Percentiles rank a stretch among this genome's conserved stretches.
Evolutionary conservation across 37 sponge, comb jelly and placozoan genomes (phyloP).

Genomic region (Cliona cf. orientalis): DNA sequence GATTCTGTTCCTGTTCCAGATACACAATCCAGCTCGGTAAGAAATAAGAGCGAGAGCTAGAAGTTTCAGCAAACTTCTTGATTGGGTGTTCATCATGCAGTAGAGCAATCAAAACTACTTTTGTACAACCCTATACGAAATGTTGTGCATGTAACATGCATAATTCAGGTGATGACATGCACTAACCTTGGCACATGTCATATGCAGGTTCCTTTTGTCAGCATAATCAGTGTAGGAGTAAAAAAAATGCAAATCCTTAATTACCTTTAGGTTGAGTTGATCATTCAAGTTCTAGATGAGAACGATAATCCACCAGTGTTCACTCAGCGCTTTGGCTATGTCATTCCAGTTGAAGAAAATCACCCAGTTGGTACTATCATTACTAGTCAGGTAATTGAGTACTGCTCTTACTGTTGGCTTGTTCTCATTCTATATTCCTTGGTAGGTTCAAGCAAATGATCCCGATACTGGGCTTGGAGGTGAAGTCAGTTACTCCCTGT

Average conservation of each 20-base stretch:
- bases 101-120: too few species aligned
- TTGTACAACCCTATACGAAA: too few species aligned
- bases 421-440: too few species aligned
- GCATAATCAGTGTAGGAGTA: too few species aligned
- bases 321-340: conserved; percentile 29
- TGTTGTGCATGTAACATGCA: too few species aligned
- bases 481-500: conserved; percentile 30
- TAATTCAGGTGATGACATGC: too few species aligned
- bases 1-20: conserved; percentile 17
- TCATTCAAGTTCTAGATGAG: conserved; percentile 17
- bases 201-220: too few species aligned
- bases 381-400: background rate
- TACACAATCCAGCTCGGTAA: conserved; percentile 23
- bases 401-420: too few species aligned
- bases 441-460: conserved; percentile 31
- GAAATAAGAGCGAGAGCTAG: too few species aligned
- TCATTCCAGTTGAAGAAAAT: conserved; percentile 13
- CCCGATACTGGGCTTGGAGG: conserved; percentile 39
- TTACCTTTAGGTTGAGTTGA: background rate
- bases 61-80: too few species aligned
- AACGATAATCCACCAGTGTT: conserved; percentile 51
- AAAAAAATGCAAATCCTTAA: background rate
- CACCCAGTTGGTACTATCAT: background rate
- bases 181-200: too few species aligned
- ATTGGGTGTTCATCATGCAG: too few species aligned